Conservation (phyloP, 1,140 invertebrate species). For the Apis dorsata region DNA sequence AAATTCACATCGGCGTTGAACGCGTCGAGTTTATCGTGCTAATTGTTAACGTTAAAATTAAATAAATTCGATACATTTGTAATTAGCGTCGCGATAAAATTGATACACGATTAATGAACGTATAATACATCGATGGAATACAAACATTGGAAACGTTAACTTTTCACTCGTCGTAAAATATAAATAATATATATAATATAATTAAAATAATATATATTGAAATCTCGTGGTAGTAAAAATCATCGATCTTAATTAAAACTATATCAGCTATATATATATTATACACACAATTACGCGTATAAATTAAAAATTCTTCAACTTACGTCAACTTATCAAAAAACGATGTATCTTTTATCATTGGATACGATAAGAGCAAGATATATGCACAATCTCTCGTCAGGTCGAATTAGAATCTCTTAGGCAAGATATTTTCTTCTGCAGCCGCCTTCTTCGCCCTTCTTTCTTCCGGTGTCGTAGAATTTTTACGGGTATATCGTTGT, state of each 20-base stretch:
- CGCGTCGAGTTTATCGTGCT: background rate
- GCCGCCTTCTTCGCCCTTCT: background rate
- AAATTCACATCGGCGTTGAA: background rate
- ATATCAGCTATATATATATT: too few species aligned
- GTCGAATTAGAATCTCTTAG: background rate
- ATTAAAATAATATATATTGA: too few species aligned
- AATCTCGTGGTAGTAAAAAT: too few species aligned
- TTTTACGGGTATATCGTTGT: conserved; percentile 27
- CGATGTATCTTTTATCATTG: background rate
- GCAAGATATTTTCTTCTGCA: background rate
- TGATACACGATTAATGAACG: too few species aligned
- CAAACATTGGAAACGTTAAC: too few species aligned
- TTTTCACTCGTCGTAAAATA: too few species aligned
- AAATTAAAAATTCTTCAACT: too few species aligned
- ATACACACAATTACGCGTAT: too few species aligned
- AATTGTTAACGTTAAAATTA: background rate
- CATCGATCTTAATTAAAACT: too few species aligned
- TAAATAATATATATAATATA: too few species aligned
- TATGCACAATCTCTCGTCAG: background rate
- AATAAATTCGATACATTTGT: background rate
- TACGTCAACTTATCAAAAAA: background rate
- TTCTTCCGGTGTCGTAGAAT: background rate
- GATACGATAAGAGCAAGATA: background rate
- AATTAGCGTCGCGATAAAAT: too few species aligned
- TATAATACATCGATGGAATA: too few species aligned